Evolutionary conservation across 2,797 vertebrate species (phyloP).

Genomic region (Rhinichthys osculus): DNA sequence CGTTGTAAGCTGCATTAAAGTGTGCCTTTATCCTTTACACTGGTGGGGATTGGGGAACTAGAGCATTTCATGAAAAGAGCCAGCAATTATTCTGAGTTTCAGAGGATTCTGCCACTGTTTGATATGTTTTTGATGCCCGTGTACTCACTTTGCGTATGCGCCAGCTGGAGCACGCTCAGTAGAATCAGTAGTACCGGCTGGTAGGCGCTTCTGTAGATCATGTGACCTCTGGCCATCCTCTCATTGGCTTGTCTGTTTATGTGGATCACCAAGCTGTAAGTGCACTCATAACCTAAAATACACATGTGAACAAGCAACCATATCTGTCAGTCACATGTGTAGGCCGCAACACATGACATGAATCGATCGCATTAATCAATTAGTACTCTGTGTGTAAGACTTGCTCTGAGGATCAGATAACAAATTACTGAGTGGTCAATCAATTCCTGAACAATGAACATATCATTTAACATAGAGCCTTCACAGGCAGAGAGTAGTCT

Average conservation of each 20-base stretch:
- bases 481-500: slow-evolving; percentile 10
- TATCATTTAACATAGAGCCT: slow-evolving; percentile 42
- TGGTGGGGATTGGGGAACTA: not conserved
- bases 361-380: slow-evolving; percentile 40
- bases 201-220: slow-evolving; percentile 50
- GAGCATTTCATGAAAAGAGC: not conserved
- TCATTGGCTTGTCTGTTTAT: slow-evolving; percentile 59
- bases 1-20: slow-evolving; percentile 6
- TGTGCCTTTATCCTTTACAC: slow-evolving; percentile 6
- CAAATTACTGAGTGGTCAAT: slow-evolving; percentile 42
- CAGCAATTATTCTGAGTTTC: not conserved
- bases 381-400: slow-evolving; percentile 33
- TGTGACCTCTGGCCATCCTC: slow-evolving; percentile 63
- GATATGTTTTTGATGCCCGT: slow-evolving; percentile 18
- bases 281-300: slow-evolving; percentile 57
- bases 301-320: slow-evolving; percentile 22
- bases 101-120: not conserved
- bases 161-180: slow-evolving; percentile 52
- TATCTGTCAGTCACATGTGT: slow-evolving; percentile 31
- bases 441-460: slow-evolving; percentile 39
- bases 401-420: slow-evolving; percentile 39
- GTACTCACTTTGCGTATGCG: slow-evolving; percentile 51
- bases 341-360: not conserved
- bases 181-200: slow-evolving; percentile 54
- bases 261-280: slow-evolving; percentile 49